Base-by-base conservation (phyloP, 2,888 invertebrate species). In the Boloria euphrosyne region DNA sequence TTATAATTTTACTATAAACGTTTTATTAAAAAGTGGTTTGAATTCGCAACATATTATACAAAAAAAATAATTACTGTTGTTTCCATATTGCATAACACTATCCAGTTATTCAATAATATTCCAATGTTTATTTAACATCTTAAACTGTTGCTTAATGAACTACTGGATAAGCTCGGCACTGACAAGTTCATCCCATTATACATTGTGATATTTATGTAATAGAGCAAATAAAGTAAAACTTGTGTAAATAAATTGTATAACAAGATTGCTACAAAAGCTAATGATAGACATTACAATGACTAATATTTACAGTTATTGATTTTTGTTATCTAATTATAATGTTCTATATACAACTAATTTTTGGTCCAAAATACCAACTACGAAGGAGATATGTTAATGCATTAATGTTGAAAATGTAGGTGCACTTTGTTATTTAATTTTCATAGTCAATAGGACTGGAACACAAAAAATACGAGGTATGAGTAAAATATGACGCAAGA, bases 101-200 rank as follows among this genome's bases (percentile, higher is more conserved):
- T 86, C 81, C 87, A 81, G 79, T 87, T 84, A 90, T 88, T 87
- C 85, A 87, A 90, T 90, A 89, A 87, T 86, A 89, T 88, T 84
- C 80, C 83, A 81, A 87, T 91, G 89, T 92, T 91, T 92, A 89
- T 85, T 89, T 89, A 91, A 91, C 86, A 85, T 90, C 90, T 90
- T 89, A 90, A 90, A 90, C 88, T 87, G 87, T 83, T 78, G 76
- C 80, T 76, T 91, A 89, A 91, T 90, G 90, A 91, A 90, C 87
- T 87, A 78, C 81, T 73, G 75, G 62, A 72, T 82, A 80, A 84
- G 83, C 81, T 49, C 49, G 49, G 80, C 16, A 50, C 75, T 71
- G 80, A 86, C 84, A 83, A 79, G 85, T 82, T 85, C 82, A 84
- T 84, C 85, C 78, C 71, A 75, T 86, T 86, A 83, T 75, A 68